Evolutionary conservation across 2,113 vertebrate genomes (phyloP).

Genomic region (mouse (Mus musculus)): DNA sequence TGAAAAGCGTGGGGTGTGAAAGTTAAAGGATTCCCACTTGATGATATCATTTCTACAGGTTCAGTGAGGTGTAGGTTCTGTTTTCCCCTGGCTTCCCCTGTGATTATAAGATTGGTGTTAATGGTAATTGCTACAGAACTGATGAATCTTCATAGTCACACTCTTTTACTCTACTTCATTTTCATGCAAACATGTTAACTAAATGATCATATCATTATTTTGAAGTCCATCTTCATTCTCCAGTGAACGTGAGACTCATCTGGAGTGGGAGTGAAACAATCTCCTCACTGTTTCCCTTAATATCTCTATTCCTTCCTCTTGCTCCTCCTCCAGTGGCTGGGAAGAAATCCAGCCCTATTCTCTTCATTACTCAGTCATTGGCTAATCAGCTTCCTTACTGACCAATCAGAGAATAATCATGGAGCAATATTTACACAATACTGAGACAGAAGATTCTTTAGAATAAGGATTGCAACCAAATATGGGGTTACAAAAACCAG

Average conservation of each 20-base stretch:
- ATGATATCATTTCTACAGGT: neutral
- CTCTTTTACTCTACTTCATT: slow-evolving; percentile 7
- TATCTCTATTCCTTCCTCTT: neutral
- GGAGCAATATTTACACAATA: too few relatives aligned
- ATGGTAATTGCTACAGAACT: slow-evolving; percentile 37
- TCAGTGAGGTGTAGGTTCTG: neutral
- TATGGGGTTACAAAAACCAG: too few relatives aligned
- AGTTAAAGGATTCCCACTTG: neutral
- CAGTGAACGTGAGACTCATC: neutral
- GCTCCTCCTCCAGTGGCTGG: too few relatives aligned
- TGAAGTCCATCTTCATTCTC: slow-evolving; percentile 29
- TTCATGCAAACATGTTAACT: slow-evolving; percentile 38
- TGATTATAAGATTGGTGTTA: slow-evolving; percentile 46
- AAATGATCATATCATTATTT: neutral
- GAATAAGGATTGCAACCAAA: too few relatives aligned
- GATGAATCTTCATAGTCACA: neutral
- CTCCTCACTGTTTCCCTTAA: neutral
- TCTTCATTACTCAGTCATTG: too few relatives aligned
- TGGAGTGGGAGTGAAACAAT: neutral
- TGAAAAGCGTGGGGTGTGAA: neutral
- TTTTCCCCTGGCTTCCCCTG: neutral
- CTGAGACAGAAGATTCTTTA: too few relatives aligned
- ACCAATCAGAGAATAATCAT: too few relatives aligned
- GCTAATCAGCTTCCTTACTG: too few relatives aligned
- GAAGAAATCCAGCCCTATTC: too few relatives aligned